A percentile compares a stretch with the other conserved stretches of the same genome.
These are phyloP conservation scores for Thalpophila matura DNA, from an alignment of 2,888 invertebrate genomes.

Conservation along the genomic window DNA sequence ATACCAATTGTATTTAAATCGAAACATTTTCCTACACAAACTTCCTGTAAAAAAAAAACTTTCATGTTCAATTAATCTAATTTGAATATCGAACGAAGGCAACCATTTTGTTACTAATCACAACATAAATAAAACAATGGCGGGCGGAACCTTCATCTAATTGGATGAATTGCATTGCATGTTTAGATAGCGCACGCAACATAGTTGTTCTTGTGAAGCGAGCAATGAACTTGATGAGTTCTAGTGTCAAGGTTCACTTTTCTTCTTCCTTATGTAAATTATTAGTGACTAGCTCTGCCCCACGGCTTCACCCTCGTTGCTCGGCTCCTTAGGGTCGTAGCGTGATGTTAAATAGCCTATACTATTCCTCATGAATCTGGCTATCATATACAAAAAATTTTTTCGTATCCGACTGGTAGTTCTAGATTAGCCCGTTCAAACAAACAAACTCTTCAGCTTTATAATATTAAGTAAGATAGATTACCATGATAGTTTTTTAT, in stretches of 20 bases:
- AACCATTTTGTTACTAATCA: neutral
- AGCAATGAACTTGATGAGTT: slow-evolving; percentile 28
- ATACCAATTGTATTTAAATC: too few relatives aligned
- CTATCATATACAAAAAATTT: too few relatives aligned
- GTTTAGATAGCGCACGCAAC: neutral
- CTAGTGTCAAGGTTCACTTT: slow-evolving; percentile 31
- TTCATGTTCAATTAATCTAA: slow-evolving; percentile 14
- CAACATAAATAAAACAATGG: slow-evolving; percentile 26
- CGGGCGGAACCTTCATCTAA: slow-evolving; percentile 26
- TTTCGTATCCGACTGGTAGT: too few relatives aligned
- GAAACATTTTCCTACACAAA: neutral
- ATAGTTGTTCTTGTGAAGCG: neutral
- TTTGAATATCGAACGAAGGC: slow-evolving; percentile 35
- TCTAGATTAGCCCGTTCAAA: too few relatives aligned
- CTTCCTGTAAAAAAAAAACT: slow-evolving; percentile 3
- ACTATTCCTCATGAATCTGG: neutral
- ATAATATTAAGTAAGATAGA: too few relatives aligned
- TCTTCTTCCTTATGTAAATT: slow-evolving; percentile 15
- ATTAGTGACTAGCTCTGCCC: too few relatives aligned
- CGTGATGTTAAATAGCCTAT: too few relatives aligned
- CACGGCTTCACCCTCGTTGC: too few relatives aligned
- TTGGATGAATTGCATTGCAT: slow-evolving; percentile 28
- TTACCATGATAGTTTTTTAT: too few relatives aligned
- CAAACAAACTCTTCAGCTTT: too few relatives aligned
- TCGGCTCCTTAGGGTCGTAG: too few relatives aligned